These are phyloP conservation scores for Sturnira hondurensis DNA, from an alignment of 2,113 vertebrate genomes.

Conservation along the genomic window DNA sequence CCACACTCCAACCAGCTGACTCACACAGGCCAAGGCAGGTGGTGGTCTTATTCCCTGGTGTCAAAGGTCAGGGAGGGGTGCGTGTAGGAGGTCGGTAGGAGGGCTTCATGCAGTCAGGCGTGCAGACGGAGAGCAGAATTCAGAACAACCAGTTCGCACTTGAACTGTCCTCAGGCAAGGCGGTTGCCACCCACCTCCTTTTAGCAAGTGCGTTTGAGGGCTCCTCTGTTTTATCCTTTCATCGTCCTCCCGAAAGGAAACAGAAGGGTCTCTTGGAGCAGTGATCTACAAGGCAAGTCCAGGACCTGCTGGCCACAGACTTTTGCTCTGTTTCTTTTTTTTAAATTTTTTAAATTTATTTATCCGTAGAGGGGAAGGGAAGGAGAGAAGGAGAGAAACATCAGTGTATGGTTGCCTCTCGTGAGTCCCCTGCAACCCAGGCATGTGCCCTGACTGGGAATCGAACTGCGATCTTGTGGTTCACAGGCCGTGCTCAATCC, in stretches of 20 bases:
- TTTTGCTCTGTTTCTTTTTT: neutral
- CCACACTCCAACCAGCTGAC: no score
- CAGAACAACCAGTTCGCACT: neutral
- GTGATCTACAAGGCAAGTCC: neutral
- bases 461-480: no score
- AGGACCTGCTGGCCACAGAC: neutral
- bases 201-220: neutral
- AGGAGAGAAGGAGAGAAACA: no score
- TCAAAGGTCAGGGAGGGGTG: neutral
- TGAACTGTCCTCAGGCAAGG: neutral
- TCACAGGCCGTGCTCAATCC: no score
- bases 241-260: neutral
- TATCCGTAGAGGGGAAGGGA: no score
- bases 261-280: neutral
- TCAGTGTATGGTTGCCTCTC: no score
- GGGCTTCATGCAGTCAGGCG: neutral
- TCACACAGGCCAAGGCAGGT: neutral
- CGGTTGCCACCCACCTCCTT: neutral
- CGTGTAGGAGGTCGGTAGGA: neutral
- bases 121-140: neutral
- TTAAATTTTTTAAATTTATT: no score
- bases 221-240: neutral
- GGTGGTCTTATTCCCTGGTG: neutral
- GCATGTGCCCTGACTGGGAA: no score
- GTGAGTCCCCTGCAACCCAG: no score